Evolutionary conservation across 2,888 invertebrate species (phyloP).

Genomic region (Homarus gammarus): DNA sequence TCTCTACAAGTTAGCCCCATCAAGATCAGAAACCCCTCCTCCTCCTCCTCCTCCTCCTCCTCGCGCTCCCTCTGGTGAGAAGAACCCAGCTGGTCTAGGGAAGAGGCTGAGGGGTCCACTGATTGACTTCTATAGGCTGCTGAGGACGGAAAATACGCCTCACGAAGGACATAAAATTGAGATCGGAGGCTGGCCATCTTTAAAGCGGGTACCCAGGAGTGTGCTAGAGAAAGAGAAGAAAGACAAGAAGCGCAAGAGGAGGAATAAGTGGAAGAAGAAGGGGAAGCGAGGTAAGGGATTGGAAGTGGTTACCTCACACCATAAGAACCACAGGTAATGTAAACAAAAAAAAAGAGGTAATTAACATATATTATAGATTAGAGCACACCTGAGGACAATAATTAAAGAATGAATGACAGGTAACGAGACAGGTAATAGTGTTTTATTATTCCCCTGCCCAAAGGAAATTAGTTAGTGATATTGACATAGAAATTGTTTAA

Average conservation of each 20-base stretch:
- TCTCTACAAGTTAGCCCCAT: neutral
- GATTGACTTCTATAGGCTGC: conserved; percentile 61
- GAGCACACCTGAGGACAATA: too few relatives aligned
- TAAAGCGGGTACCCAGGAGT: conserved; percentile 48
- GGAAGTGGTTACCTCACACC: neutral
- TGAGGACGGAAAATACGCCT: conserved; percentile 37
- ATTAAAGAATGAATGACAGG: too few relatives aligned
- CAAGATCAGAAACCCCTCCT: neutral
- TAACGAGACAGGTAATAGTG: too few relatives aligned
- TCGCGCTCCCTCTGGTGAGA: too few relatives aligned
- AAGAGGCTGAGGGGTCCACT: conserved; percentile 59
- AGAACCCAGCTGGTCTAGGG: conserved; percentile 19
- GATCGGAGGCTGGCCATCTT: neutral
- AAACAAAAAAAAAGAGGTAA: too few relatives aligned
- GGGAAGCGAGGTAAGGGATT: conserved; percentile 54
- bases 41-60: too few relatives aligned
- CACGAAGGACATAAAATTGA: conserved; percentile 12
- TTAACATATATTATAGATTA: too few relatives aligned
- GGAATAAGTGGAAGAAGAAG: conserved; percentile 67
- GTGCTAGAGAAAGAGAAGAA: conserved; percentile 35
- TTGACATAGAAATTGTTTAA: too few relatives aligned
- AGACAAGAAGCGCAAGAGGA: conserved; percentile 61
- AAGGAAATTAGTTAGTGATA: too few relatives aligned
- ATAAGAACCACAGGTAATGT: neutral
- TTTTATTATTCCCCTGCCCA: too few relatives aligned